Percentiles rank a stretch among this genome's conserved stretches.
phyloP scores from a whole-genome alignment of 2,888 invertebrate species.

The Dendrolimus houi region DNA sequence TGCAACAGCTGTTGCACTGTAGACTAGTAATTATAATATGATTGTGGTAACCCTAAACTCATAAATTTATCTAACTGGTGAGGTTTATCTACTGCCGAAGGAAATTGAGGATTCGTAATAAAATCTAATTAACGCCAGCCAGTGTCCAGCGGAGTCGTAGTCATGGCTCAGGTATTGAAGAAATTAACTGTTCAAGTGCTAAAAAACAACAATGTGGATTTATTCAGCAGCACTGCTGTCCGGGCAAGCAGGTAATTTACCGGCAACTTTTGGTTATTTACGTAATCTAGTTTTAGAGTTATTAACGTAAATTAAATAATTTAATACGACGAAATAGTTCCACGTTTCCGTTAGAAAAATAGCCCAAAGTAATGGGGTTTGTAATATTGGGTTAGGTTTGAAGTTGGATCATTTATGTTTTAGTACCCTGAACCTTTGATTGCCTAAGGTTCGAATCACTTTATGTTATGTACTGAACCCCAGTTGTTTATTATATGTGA shows the following conservation, averaged over 20 bases:
- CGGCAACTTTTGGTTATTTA: slow-evolving; percentile 43
- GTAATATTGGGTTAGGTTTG: too few species aligned
- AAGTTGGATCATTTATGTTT: too few species aligned
- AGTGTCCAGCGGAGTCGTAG: slow-evolving; percentile 20
- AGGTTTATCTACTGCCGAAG: background rate
- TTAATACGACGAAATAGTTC: too few species aligned
- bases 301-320: too few species aligned
- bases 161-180: slow-evolving; percentile 52
- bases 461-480: too few species aligned
- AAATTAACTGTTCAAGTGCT: slow-evolving; percentile 49
- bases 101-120: background rate
- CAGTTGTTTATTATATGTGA: too few species aligned
- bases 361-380: too few species aligned
- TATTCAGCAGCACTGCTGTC: slow-evolving; percentile 27
- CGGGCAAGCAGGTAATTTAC: slow-evolving; percentile 53
- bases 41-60: slow-evolving; percentile 1
- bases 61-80: slow-evolving; percentile 1
- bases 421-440: too few species aligned
- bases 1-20: too few species aligned
- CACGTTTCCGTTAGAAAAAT: too few species aligned
- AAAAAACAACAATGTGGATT: slow-evolving; percentile 48
- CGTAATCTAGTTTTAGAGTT: slow-evolving; percentile 30
- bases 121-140: slow-evolving; percentile 7
- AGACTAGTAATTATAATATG: too few species aligned
- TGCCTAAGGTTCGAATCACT: too few species aligned